A percentile compares a stretch with the other conserved stretches of the same genome.
Conservation (phyloP, 2,113 vertebrate species). For the Pterocles orientalis region DNA sequence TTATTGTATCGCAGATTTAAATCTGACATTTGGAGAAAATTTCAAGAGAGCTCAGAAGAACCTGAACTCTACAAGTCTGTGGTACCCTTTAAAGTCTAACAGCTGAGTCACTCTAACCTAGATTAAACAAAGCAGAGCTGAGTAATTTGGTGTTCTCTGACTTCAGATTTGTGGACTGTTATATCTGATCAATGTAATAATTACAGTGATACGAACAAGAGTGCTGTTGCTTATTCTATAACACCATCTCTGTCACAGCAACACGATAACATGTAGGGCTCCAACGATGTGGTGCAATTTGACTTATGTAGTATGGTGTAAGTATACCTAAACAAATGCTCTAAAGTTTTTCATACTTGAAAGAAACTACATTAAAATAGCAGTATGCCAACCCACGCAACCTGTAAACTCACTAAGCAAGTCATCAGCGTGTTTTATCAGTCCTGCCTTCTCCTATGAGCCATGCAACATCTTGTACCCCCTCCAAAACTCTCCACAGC, state of each 20-base stretch:
- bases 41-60: slow-evolving; percentile 10
- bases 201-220: not conserved
- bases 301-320: not conserved
- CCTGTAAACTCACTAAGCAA: not conserved
- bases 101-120: not conserved
- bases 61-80: not conserved
- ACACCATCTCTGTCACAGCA: not conserved
- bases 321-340: not conserved
- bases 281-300: not conserved
- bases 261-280: not conserved
- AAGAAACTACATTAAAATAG: not conserved
- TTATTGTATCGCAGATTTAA: slow-evolving; percentile 26
- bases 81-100: not conserved
- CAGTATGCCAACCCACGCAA: not conserved
- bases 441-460: not conserved
- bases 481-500: not conserved
- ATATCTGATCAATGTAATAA: not conserved
- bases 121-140: not conserved
- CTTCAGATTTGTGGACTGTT: not conserved
- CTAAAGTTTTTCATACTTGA: not conserved
- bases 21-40: slow-evolving; percentile 47
- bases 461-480: not conserved
- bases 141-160: not conserved
- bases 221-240: not conserved
- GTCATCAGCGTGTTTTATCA: not conserved